Base-by-base conservation (phyloP, 2,888 invertebrate species). In the Atherix ibis region DNA sequence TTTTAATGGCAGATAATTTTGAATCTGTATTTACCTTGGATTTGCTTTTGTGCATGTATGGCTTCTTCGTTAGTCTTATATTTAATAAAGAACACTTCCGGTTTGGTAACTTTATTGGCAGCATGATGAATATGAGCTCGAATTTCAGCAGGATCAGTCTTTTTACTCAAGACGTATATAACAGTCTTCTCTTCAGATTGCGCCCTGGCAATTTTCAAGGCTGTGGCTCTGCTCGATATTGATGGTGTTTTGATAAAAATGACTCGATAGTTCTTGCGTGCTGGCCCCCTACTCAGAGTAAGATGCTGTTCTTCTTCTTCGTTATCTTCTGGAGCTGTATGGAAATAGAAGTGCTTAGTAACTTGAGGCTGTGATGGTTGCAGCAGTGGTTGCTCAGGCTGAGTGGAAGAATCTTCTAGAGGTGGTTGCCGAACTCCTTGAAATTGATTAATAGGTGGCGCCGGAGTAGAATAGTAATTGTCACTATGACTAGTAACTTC, bases 61-160 rank as follows among this genome's bases (percentile, higher is more conserved):
- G 60, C 60, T 43, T 60, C 60, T 41, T 58, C 58, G 22, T 49
- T 46, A 32, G 58, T 60, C 49, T 57, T 60, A 47, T 60, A 60
- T 44, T 60, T 60, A 45, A 60, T 58, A 48, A 60, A 60, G 52
- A 58, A 60, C 22, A 60, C 59, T 43, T 60, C 60, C 16, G 60
- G 60, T 42, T 60, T 60, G 44, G 48, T 50, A 35, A 57, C 56
- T 27, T 52, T 46, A 10, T 50, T 40, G 17, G 50, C 42, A 25
- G 51, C 50, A 35, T 56, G 58, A 26, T 56, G 37, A 4, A 58
- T 50, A 40, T 56, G 52, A n/a, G 58, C 53, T 10, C 58, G 48
- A 4, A 58, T 42, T 22, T 58, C 55, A 32, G 49, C 39, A 15
- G 46, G 43, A 27, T 59, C 58, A 35, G 48, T 44, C 44, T 60